Percentiles rank a stretch among this genome's conserved stretches.
Evolutionary conservation across 1,140 invertebrate species (phyloP).

Genomic region (Schlechtendalia chinensis): DNA sequence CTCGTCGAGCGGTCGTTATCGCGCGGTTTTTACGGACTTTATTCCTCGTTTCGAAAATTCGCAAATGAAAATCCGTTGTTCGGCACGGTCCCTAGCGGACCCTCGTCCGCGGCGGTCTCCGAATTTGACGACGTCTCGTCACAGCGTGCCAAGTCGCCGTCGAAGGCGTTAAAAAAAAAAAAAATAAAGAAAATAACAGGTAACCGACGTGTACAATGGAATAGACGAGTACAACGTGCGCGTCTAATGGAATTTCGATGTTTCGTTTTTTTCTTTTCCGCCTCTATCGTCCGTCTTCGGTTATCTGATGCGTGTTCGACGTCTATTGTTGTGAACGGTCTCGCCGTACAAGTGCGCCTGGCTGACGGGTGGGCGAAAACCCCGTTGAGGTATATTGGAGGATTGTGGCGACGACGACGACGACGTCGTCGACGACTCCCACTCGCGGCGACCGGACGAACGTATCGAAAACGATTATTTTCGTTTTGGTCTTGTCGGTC

Average conservation of each 20-base stretch:
- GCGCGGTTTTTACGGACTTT: too few relatives aligned
- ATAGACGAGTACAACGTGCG: not conserved
- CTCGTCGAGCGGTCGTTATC: too few relatives aligned
- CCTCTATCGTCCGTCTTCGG: not conserved
- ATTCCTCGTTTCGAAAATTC: too few relatives aligned
- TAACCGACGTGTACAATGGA: not conserved
- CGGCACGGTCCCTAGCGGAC: too few relatives aligned
- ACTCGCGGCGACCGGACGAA: not conserved
- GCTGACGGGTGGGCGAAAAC: conserved; percentile 21
- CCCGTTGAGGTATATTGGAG: not conserved
- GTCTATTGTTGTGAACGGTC: conserved; percentile 25
- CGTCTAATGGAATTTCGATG: conserved; percentile 44
- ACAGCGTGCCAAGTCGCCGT: not conserved
- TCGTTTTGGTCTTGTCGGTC: not conserved
- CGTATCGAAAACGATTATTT: conserved; percentile 9
- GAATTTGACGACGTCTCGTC: not conserved
- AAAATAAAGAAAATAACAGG: not conserved
- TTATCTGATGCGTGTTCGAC: conserved; percentile 20
- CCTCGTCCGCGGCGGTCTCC: not conserved
- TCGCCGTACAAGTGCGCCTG: not conserved
- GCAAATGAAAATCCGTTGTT: too few relatives aligned
- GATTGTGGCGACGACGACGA: not conserved
- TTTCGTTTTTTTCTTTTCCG: not conserved
- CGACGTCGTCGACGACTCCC: conserved; percentile 1
- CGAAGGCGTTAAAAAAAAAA: conserved; percentile 18